phyloP scores from a whole-genome alignment of 1,140 invertebrate genomes.

The Diachasma alloeum region DNA sequence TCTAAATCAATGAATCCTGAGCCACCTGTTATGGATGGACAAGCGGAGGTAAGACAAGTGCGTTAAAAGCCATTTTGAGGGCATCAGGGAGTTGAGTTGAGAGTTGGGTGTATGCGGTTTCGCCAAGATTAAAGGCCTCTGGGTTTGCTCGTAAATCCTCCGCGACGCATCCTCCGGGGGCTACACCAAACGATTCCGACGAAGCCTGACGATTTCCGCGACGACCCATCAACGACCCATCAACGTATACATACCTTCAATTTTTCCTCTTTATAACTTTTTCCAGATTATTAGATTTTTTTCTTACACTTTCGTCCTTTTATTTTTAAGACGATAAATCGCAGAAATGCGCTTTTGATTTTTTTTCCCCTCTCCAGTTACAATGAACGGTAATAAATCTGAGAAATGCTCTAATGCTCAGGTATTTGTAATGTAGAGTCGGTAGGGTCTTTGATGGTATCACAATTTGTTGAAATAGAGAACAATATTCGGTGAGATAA shows the following conservation, averaged over 20 bases:
- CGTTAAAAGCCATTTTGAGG: neutral
- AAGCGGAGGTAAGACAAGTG: slow-evolving; percentile 7
- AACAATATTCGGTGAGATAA: neutral
- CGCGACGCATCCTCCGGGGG: slow-evolving; percentile 29
- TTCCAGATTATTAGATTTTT: neutral
- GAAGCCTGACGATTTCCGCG: slow-evolving; percentile 30
- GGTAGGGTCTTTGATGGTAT: neutral
- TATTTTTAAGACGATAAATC: neutral
- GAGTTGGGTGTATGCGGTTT: slow-evolving; percentile 24
- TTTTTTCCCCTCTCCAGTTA: neutral
- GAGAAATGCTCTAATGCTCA: slow-evolving; percentile 14
- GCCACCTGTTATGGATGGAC: slow-evolving; percentile 2
- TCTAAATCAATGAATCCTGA: neutral
- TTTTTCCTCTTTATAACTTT: neutral
- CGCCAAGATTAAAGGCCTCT: slow-evolving; percentile 37
- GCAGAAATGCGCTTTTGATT: neutral
- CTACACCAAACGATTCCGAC: neutral
- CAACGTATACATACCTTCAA: slow-evolving; percentile 5
- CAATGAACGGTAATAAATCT: slow-evolving; percentile 2
- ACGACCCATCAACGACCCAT: slow-evolving; percentile 26
- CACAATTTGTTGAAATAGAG: slow-evolving; percentile 1
- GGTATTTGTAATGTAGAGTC: neutral
- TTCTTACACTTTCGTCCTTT: neutral
- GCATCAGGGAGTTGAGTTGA: slow-evolving; percentile 2
- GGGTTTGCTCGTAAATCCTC: slow-evolving; percentile 35